Percentiles rank a stretch among this genome's conserved stretches.
Evolutionary conservation across 2,113 vertebrate species (phyloP).

Genomic region (Caloenas nicobarica): DNA sequence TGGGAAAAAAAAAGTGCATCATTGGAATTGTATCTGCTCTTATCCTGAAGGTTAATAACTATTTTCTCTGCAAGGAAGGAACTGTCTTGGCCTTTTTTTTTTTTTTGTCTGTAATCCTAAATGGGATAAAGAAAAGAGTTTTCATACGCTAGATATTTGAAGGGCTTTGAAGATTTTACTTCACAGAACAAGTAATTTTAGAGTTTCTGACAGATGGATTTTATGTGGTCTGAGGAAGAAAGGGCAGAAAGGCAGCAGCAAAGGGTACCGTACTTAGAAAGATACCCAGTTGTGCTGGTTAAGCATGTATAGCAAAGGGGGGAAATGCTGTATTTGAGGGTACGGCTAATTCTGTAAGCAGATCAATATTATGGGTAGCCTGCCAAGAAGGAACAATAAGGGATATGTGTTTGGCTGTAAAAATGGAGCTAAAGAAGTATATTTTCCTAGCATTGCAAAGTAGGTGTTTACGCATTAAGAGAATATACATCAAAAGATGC

Average conservation of each 20-base stretch:
- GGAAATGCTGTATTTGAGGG: neutral
- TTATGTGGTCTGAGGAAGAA: constrained; percentile 59
- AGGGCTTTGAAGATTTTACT: constrained; percentile 72
- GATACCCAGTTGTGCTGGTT: constrained; percentile 43
- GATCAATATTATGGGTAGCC: constrained; percentile 24
- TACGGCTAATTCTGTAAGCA: constrained; percentile 37
- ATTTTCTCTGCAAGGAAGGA: constrained; percentile 56
- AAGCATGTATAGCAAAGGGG: neutral
- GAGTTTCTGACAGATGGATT: constrained; percentile 61
- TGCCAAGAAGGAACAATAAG: constrained; percentile 44
- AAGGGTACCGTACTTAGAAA: constrained; percentile 47
- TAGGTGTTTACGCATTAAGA: constrained; percentile 58
- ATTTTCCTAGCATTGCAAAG: constrained; percentile 59
- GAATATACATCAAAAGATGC: neutral
- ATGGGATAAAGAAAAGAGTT: constrained; percentile 62
- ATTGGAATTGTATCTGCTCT: constrained; percentile 10
- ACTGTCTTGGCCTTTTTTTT: neutral
- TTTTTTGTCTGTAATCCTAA: constrained; percentile 20
- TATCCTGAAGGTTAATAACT: constrained; percentile 62
- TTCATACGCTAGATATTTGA: constrained; percentile 60
- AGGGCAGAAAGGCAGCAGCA: constrained; percentile 59
- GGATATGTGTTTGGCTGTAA: constrained; percentile 18
- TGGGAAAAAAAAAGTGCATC: neutral
- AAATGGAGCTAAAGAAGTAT: constrained; percentile 56
- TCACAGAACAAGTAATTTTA: constrained; percentile 74